These are phyloP conservation scores for Pterophyllum scalare DNA, from an alignment of 2,113 vertebrate species.

Conservation along the genomic window DNA sequence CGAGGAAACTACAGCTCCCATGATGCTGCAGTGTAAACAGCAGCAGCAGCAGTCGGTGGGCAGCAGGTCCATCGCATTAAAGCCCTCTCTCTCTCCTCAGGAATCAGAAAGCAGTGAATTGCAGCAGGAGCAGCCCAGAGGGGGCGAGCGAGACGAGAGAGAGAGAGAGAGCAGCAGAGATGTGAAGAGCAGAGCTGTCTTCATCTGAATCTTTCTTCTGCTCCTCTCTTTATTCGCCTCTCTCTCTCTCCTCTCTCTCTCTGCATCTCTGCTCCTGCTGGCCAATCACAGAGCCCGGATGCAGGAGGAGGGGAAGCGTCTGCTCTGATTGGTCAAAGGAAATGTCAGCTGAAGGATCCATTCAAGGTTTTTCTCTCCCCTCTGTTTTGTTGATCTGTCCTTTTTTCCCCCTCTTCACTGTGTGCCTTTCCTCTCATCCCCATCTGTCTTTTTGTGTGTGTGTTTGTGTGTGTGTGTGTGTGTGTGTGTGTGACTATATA, in stretches of 20 bases:
- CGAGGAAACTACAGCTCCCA: conserved; percentile 61
- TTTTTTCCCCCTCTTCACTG: not conserved
- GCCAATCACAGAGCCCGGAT: conserved; percentile 59
- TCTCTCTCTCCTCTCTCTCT: not conserved
- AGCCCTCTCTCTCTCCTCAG: conserved; percentile 1
- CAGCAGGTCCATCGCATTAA: conserved; percentile 47
- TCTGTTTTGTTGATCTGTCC: not conserved
- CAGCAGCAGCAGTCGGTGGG: conserved; percentile 47
- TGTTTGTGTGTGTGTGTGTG: too few relatives aligned
- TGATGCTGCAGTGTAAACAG: conserved; percentile 59
- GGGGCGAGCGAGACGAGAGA: conserved; percentile 16
- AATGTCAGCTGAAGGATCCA: conserved; percentile 36
- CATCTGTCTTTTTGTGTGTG: not conserved
- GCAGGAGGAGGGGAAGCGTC: conserved; percentile 19
- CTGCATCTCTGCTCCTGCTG: conserved; percentile 19
- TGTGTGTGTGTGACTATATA: too few relatives aligned
- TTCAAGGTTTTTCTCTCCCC: conserved; percentile 46
- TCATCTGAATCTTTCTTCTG: conserved; percentile 38
- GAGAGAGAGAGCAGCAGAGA: conserved; percentile 12
- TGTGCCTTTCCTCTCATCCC: not conserved
- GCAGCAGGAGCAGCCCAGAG: not conserved
- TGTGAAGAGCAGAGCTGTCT: conserved; percentile 5
- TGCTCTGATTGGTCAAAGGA: conserved; percentile 56
- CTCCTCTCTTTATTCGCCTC: conserved; percentile 20
- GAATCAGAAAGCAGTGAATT: conserved; percentile 1